Percentiles rank a stretch among this genome's conserved stretches.
These are phyloP conservation scores for Phania funesta DNA, from an alignment of 2,888 invertebrate species.

Conservation along the genomic window DNA sequence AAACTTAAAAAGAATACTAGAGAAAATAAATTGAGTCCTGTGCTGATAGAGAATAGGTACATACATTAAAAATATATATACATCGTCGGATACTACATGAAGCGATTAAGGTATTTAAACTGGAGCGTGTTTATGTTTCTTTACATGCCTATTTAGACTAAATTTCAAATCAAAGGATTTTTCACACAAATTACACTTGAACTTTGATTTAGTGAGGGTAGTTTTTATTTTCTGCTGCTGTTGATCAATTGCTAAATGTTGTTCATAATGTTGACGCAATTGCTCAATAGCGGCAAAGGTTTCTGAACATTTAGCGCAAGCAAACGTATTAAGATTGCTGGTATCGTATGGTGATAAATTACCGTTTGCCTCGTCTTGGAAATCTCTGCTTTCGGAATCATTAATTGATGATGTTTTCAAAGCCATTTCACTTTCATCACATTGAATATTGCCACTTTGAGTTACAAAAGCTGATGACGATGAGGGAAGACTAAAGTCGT, in stretches of 20 bases:
- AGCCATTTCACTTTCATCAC: neutral
- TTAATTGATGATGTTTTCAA: neutral
- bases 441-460: neutral
- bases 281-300: constrained; percentile 69
- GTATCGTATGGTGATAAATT: neutral
- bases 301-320: constrained; percentile 72
- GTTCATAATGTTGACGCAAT: constrained; percentile 69
- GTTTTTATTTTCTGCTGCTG: neutral
- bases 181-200: constrained; percentile 71
- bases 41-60: neutral
- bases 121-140: constrained; percentile 67
- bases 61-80: constrained; percentile 35
- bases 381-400: neutral
- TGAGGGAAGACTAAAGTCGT: neutral
- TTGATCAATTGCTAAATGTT: constrained; percentile 42
- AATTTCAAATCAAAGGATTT: constrained; percentile 73
- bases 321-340: constrained; percentile 29
- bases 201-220: constrained; percentile 47
- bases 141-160: constrained; percentile 74
- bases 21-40: constrained; percentile 10
- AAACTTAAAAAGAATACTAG: constrained; percentile 1
- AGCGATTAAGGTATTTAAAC: constrained; percentile 30
- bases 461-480: neutral
- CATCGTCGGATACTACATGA: constrained; percentile 13
- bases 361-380: neutral